Base-by-base conservation (phyloP, 2,888 invertebrate species). In the Carpatolechia fugitivella region DNA sequence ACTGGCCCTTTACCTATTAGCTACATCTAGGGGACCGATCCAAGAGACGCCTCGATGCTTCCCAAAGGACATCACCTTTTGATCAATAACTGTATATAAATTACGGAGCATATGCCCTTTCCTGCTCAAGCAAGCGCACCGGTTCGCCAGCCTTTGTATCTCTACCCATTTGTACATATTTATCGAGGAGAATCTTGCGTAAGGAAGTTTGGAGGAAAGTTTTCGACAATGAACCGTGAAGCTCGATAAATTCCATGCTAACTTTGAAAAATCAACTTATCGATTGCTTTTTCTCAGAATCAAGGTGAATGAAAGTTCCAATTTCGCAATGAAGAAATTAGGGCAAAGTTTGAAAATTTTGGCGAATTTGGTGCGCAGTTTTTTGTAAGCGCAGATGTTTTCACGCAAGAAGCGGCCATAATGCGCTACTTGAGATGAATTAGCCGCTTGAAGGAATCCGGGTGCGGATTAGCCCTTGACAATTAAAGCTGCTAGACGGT, bases 41-140 rank as follows among this genome's bases (percentile, higher is more conserved):
- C 67, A 68, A 65, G 70, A 72, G 73, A 81, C 84, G 88, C 81
- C 76, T 79, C 80, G 78, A 72, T 88, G 89, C 76, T 70, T 82
- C 69, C 82, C 80, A 89, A 90, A 88, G 88, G 89, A 84, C 80
- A 72, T 74, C 78, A 82, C 83, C 90, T 86, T 90, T 90, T 90
- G 90, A 90, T 90, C 90, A 90, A 88, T 88, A 89, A 87, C 84
- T 89, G 88, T 90, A 89, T 83, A 88, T 86, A 88, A 89, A 88
- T 89, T 88, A 85, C 82, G 68, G 69, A 84, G 80, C 89, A 89
- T 85, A 87, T 90, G 89, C 82, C 87, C 85, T 82, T 86, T 80
- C 72, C 74, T 83, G 89, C 80, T 85, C 79, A 72, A 78, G 72
- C 73, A 79, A 82, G 76, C 85, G 80, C 76, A 80, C 74, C 67